Conservation (phyloP, 2,113 vertebrate genomes). For the Lonchura striata region DNA sequence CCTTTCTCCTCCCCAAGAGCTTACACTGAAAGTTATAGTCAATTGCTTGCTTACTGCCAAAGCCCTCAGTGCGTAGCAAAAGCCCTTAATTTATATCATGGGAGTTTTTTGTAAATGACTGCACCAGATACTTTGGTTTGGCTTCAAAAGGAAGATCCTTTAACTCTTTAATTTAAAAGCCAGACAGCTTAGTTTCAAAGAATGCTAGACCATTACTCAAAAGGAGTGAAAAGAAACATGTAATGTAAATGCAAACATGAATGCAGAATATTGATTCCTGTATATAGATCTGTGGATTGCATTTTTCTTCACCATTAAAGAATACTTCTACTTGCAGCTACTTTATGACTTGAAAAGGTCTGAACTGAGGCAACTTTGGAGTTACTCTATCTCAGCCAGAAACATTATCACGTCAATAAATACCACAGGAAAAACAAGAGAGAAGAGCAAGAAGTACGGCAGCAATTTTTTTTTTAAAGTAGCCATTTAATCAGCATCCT, state of each 20-base stretch:
- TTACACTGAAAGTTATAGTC: background rate
- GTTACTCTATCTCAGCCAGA: background rate
- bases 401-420: background rate
- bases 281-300: background rate
- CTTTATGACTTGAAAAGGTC: background rate
- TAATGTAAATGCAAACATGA: background rate
- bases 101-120: background rate
- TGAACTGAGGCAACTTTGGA: background rate
- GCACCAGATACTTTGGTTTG: background rate
- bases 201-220: background rate
- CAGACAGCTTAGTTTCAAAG: background rate
- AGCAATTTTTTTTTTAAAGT: background rate
- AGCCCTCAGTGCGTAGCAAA: background rate
- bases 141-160: background rate
- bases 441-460: background rate
- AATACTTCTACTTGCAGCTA: background rate
- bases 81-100: background rate
- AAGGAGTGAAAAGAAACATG: background rate
- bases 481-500: background rate
- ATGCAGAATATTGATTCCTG: background rate
- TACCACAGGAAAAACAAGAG: background rate
- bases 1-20: accelerated
- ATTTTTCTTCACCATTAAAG: background rate
- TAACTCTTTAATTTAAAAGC: background rate
- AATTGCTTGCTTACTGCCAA: background rate